Evolutionary conservation across 2,797 vertebrate genomes (phyloP), one percentile per base, ranked within the genome.

Genomic region (Xenops minutus): DNA sequence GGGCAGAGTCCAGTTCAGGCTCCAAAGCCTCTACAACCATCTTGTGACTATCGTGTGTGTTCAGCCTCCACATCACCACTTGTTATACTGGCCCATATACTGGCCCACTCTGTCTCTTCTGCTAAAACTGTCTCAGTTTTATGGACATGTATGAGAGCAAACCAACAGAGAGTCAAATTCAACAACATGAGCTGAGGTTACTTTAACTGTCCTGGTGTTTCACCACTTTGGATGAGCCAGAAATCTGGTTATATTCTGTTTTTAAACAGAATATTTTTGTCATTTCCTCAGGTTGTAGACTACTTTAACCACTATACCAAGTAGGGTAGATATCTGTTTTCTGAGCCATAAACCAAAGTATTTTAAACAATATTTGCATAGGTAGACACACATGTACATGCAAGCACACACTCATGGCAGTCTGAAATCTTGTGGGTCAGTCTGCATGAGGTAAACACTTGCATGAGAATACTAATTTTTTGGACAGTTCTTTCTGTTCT

Each of bases 361-460:
- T 69, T 75, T 88, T 39, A 29, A 49, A 41, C 34, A 66, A 63
- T n/a, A 49, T 10, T 10, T 48, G 6, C 26, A 20, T 12, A 26
- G 7, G 8, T 14, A 32, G 6, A 37, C 11, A 68, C 21, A n/a
- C 1, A 5, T 3, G 2, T 16, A 46, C 8, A 44, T 8, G 43
- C 1, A 86, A 34, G 2, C 17, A 56, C 20, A 32, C 14, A 34
- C 6, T 44, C 0, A 1, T 56, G 6, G 6, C 18, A 67, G 17
- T 30, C 26, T 61, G 36, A 73, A 75, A 30, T 18, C 30, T 66
- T 54, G 3, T 43, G 32, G 64, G 30, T 75, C 41, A 36, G 37
- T 66, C 56, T 41, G 20, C 0, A 2, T 39, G 26, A 75, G 17
- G 43, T 44, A 88, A 88, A 59, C 19, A 30, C 2, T 86, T 85